Evolutionary conservation across 2,888 invertebrate species (phyloP), one percentile per base, ranked within the genome.

Genomic region (Euplexia lucipara): DNA sequence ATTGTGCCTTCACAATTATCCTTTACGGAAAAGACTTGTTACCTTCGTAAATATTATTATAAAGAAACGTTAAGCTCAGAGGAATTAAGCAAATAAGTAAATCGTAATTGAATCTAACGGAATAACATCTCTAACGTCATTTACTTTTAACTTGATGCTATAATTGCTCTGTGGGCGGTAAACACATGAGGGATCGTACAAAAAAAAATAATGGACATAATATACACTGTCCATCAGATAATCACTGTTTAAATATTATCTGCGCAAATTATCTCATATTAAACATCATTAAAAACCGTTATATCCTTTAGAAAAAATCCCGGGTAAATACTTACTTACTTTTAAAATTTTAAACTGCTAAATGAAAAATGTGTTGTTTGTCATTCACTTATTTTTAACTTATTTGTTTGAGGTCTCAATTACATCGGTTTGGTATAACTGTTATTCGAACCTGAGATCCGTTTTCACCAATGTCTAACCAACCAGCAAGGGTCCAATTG

Each of bases 251-350:
- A 69, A 79, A 79, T 81, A 80, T 70, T 70, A 53, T 39, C 22
- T 44, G 20, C 45, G 18, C 26, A 32, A 69, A 61, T 78, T 54
- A 68, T 62, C 34, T 63, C 32, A 59, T 42, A 66, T 61, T 74
- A 70, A n/a, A 42, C 57, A 62, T 58, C 35, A 63, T 67, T 65
- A 57, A 37, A 51, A 58, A 60, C 78, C 78, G 81, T 79, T 81
- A 74, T 58, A 52, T 78, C 63, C 45, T 62, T 30, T 37, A 45
- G 53, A 65, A 66, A 65, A 53, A 26, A 35, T 34, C 47, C 20
- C 42, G 9, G 4, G 60, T 64, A 69, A 72, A 67, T 42, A 60
- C 7, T n/a, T n/a, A n/a, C n/a, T n/a, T n/a, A n/a, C n/a, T 20
- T 53, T 56, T 63, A 67, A 75, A 60, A 20, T 30, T 32, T 41